Percentiles rank a stretch among this genome's conserved stretches.
phyloP scores from a whole-genome alignment of 2,888 invertebrate species.

The Druceiella hillmani region DNA sequence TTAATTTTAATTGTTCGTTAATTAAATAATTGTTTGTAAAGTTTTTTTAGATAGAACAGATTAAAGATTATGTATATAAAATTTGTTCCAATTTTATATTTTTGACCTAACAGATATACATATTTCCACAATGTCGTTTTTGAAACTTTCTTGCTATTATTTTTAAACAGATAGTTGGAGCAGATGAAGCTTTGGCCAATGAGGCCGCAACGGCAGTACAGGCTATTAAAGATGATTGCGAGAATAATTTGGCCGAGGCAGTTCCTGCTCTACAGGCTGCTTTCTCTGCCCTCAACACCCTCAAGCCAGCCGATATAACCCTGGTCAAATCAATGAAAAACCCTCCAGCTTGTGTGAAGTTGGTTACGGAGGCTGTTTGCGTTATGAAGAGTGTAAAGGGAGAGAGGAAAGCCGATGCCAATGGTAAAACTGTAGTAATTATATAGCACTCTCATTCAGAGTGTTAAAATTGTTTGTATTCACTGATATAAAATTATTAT shows the following conservation, averaged over 20 bases:
- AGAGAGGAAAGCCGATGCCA: conserved; percentile 81
- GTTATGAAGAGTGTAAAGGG: conserved; percentile 89
- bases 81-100: too few relatives aligned
- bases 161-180: conserved; percentile 68
- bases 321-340: conserved; percentile 97
- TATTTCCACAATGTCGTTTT: too few relatives aligned
- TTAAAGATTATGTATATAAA: too few relatives aligned
- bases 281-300: conserved; percentile 83
- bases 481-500: too few relatives aligned
- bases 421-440: conserved; percentile 38
- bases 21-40: too few relatives aligned
- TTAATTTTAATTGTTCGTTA: too few relatives aligned
- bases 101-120: too few relatives aligned
- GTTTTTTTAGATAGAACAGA: too few relatives aligned
- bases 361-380: conserved; percentile 83
- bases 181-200: conserved; percentile 91
- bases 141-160: neutral
- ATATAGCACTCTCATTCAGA: too few relatives aligned
- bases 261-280: conserved; percentile 93
- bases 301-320: conserved; percentile 92
- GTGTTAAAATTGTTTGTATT: too few relatives aligned
- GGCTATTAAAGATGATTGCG: conserved; percentile 96
- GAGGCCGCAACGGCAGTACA: conserved; percentile 93
- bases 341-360: conserved; percentile 87
- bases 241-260: conserved; percentile 92